phyloP scores from a whole-genome alignment of 2,797 vertebrate genomes.

The Scolopax bukidnonensis region DNA sequence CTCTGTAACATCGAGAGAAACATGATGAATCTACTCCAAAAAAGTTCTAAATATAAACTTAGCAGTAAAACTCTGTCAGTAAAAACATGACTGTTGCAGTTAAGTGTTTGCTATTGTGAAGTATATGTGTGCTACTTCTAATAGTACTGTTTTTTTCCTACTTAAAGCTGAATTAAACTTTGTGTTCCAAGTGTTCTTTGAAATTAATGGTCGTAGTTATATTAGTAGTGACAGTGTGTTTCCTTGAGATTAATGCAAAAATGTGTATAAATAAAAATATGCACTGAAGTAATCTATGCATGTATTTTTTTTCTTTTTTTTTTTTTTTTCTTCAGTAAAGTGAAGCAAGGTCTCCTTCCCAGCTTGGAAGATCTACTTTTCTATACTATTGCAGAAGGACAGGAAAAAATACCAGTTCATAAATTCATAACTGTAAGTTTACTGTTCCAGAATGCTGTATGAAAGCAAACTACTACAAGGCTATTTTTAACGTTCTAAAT shows the following conservation, averaged over 20 bases:
- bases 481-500: background rate
- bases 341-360: slow-evolving; percentile 91
- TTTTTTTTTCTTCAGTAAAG: slow-evolving; percentile 82
- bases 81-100: background rate
- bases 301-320: background rate
- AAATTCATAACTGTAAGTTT: slow-evolving; percentile 96
- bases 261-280: background rate
- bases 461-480: background rate
- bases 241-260: background rate
- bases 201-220: background rate
- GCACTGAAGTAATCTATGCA: background rate
- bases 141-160: background rate
- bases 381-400: slow-evolving; percentile 98
- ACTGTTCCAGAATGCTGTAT: background rate
- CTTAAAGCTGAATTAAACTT: background rate
- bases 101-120: background rate
- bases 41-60: background rate
- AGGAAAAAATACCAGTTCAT: slow-evolving; percentile 98
- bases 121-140: background rate
- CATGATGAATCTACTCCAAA: background rate
- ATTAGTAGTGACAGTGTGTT: background rate
- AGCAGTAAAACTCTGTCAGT: background rate
- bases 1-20: background rate
- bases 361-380: slow-evolving; percentile 98
- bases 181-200: background rate